Evolutionary conservation across 2,888 invertebrate genomes (phyloP).

Genomic region (Tyria jacobaeae): DNA sequence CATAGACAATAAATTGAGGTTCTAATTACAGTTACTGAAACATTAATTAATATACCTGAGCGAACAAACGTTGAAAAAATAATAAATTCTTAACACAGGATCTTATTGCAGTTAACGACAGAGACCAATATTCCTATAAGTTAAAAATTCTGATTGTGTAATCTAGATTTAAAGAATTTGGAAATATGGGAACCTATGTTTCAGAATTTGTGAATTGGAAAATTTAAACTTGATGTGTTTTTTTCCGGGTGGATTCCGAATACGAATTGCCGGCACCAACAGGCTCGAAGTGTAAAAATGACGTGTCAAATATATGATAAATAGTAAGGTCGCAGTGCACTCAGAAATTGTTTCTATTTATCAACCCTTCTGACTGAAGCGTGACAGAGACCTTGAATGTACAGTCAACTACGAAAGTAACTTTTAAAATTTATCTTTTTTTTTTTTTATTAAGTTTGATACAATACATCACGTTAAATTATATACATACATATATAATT

Average conservation of each 20-base stretch:
- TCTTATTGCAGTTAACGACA: no score
- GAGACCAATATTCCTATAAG: no score
- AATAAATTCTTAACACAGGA: no score
- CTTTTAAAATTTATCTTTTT: background rate
- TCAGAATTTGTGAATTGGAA: background rate
- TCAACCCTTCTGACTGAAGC: slow-evolving; percentile 79
- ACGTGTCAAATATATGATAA: slow-evolving; percentile 75
- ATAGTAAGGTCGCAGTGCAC: slow-evolving; percentile 75
- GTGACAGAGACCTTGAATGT: slow-evolving; percentile 63
- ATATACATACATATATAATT: no score
- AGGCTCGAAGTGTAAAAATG: slow-evolving; percentile 69
- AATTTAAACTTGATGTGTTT: background rate
- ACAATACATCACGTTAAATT: no score
- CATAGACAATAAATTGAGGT: no score
- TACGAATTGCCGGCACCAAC: slow-evolving; percentile 11
- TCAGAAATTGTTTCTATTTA: slow-evolving; percentile 78
- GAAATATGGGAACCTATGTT: background rate
- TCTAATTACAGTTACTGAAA: no score
- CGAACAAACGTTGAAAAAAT: no score
- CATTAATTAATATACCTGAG: no score
- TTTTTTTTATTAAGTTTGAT: background rate
- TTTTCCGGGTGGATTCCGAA: slow-evolving; percentile 2
- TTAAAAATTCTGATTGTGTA: no score
- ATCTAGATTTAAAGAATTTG: no score
- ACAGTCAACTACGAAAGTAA: slow-evolving; percentile 49